Evolutionary conservation across 2,113 vertebrate species (phyloP).

Genomic region (Rhynchomys soricoides): DNA sequence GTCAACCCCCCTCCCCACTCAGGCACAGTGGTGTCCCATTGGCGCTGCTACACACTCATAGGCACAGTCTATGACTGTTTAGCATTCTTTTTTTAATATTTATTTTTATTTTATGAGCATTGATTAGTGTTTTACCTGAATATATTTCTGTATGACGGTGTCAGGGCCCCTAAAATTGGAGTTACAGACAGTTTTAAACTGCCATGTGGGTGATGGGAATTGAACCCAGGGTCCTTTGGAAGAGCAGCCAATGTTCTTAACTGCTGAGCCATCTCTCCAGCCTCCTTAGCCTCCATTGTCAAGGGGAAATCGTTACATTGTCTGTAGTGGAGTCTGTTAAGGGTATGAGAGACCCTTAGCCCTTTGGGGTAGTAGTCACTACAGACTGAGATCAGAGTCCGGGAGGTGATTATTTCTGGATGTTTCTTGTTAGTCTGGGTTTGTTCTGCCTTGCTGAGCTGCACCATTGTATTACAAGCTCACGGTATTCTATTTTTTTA

Average conservation of each 20-base stretch:
- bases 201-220: not conserved
- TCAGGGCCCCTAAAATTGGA: not conserved
- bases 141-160: not conserved
- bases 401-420: not conserved
- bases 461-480: not conserved
- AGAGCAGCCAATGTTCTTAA: not conserved
- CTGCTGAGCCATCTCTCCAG: not conserved
- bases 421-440: slow-evolving; percentile 11
- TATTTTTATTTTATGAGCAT: not conserved
- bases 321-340: not conserved
- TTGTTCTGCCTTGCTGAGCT: not conserved
- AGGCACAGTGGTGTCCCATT: not conserved
- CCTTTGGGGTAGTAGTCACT: not conserved
- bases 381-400: not conserved
- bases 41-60: not conserved
- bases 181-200: not conserved
- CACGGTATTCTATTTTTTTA: not conserved
- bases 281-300: not conserved
- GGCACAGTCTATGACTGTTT: not conserved
- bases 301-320: not conserved
- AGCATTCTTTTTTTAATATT: not conserved
- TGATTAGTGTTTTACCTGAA: not conserved
- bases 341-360: not conserved
- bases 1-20: not conserved
- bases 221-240: not conserved